Percentiles rank a stretch among this genome's conserved stretches.
These are phyloP conservation scores for Macroglossus sobrinus DNA, from an alignment of 2,113 vertebrate genomes.

Conservation along the genomic window DNA sequence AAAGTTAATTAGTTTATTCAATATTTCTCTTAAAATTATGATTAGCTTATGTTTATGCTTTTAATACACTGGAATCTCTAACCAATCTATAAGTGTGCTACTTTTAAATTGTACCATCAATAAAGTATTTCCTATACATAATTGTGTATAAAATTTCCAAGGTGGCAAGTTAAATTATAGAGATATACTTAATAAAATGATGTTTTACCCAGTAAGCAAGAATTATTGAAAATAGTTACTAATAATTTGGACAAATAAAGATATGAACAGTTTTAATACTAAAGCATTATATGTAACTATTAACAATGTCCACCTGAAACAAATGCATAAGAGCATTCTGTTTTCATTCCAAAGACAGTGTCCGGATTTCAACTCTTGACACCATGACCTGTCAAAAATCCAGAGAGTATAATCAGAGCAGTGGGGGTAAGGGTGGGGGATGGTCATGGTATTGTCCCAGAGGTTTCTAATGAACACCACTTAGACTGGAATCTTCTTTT, in stretches of 20 bases:
- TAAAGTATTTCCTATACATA: background rate
- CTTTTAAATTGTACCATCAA: conserved; percentile 49
- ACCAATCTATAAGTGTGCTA: background rate
- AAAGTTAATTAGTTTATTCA: background rate
- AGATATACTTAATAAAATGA: conserved; percentile 51
- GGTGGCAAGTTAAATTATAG: conserved; percentile 45
- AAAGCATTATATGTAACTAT: background rate
- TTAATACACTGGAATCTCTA: conserved; percentile 36
- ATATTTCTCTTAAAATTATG: conserved; percentile 46
- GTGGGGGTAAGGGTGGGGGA: accelerated
- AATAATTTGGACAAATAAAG: background rate
- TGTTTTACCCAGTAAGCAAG: background rate
- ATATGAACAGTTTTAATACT: background rate
- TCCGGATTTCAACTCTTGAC: background rate
- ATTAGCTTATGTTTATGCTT: conserved; percentile 8
- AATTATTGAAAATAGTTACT: background rate
- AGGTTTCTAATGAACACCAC: background rate
- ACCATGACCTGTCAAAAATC: background rate
- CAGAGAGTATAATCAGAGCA: background rate
- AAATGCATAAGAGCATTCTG: background rate
- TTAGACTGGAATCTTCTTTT: background rate
- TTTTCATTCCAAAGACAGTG: background rate
- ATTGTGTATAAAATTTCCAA: conserved; percentile 36
- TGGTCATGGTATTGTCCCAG: background rate
- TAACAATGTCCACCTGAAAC: background rate